Evolutionary conservation across 2,888 invertebrate species (phyloP), one percentile per base, ranked within the genome.

Genomic region (Ptychoptera albimana): DNA sequence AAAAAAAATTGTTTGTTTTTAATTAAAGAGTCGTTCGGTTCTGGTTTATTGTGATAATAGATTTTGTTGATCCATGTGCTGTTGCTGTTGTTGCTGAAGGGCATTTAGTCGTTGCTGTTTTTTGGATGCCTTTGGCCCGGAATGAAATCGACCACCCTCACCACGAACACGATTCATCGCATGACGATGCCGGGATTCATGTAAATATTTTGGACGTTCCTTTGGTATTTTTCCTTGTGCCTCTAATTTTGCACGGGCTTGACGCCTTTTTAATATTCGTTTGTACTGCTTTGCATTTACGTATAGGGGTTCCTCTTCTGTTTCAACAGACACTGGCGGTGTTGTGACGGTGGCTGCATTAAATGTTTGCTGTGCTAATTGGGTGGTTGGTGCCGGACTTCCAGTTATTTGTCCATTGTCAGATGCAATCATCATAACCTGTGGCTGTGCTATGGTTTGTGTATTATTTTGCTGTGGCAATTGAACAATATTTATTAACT

Each of bases 221-320:
- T 97, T 96, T 3, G 96, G 93, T 62, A 98, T 96, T 66, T 93
- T 85, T 2, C 91, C 88, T 14, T 42, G 42, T 16, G 42, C 42
- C 66, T 97, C 96, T 38, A 98, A 69, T 64, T 89, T 92, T 2
- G 96, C 96, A 42, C 98, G 67, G 0, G 96, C 97, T 55, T 91
- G 89, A 38, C 98, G 70, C 34, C 97, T 71, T 64, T 96, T 96
- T 42, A 98, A 69, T 57, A 98, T 98, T 48, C 96, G 74, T 60
- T 92, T 83, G 68, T 97, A 98, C 62, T 98, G 98, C 57, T 96
- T 86, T 15, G 96, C 96, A 69, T 98, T 98, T 1, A 98, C 98
- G 61, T 97, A 98, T 13, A 98, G 69, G 0, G 97, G 91, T 57
- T 96, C 94, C 59, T 96, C 96, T 60, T 94, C 94, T 0, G 59